Base-by-base conservation (phyloP, 2,797 vertebrate genomes). In the Allochrocebus solatus region DNA sequence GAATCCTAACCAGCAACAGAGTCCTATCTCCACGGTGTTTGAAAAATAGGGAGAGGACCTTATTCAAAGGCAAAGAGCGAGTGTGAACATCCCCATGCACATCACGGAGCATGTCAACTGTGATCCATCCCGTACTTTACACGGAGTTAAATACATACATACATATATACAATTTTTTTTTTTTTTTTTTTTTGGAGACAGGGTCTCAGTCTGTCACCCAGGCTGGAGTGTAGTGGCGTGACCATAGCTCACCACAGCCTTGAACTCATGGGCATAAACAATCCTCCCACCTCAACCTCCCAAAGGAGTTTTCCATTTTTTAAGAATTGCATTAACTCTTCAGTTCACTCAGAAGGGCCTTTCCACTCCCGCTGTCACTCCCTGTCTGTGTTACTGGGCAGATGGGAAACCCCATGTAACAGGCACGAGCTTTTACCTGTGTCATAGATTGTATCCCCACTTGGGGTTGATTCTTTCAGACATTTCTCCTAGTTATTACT, bases 351-450 rank as follows among this genome's bases (percentile, higher is more conserved):
- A 14, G 5, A 26, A 16, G 21, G 75, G 53, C 2, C 46, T 43
- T 33, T 5, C 28, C 50, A 6, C 2, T 9, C 22, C 39, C 19
- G 9, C 7, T 16, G 3, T 3, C 74, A 8, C 28, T 9, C 22
- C 43, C 12, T 28, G 13, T 14, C 41, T 13, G 30, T 8, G 2
- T 28, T 2, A 9, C 30, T 1, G 24, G 12, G 16, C 48, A 41
- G 22, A 41, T 8, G 7, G 21, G 36, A 41, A 16, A 11, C 59
- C 10, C 39, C 64, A 1, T 1, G 3, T 5, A 0, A 4, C 0
- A 4, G 14, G 7, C 10, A 41, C 12, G 19, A 24, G 24, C 50
- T 21, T 24, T 2, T 2, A 19, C 1, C 8, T 24, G 24, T 19
- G 22, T 4, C 48, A 13, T 0, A 8, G 67, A 30, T 0, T 3